These are phyloP conservation scores for Hoplostethus atlanticus DNA, from an alignment of 2,797 vertebrate species.

Conservation along the genomic window DNA sequence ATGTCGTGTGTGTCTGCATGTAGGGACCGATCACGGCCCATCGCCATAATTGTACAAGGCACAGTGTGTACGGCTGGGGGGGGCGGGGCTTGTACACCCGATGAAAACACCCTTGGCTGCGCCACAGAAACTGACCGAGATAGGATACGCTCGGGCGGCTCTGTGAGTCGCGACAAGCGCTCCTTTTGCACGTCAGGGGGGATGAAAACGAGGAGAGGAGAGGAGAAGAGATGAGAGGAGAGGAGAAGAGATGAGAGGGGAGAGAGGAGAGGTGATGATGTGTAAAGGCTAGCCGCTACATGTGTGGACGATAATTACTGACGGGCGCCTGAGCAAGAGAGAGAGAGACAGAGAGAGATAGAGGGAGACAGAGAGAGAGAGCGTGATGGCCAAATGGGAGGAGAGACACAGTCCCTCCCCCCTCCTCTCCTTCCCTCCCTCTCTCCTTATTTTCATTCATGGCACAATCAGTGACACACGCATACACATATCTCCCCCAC, in stretches of 20 bases:
- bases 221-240: slow-evolving; percentile 4
- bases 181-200: slow-evolving; percentile 35
- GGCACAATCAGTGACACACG: slow-evolving; percentile 81
- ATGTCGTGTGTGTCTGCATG: slow-evolving; percentile 24
- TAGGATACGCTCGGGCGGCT: slow-evolving; percentile 21
- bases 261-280: neutral
- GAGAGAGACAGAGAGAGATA: slow-evolving; percentile 31
- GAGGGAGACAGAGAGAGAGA: slow-evolving; percentile 26
- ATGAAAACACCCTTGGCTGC: slow-evolving; percentile 55
- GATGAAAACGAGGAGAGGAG: slow-evolving; percentile 28
- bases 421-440: slow-evolving; percentile 17
- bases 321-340: slow-evolving; percentile 57
- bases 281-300: slow-evolving; percentile 2
- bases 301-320: slow-evolving; percentile 68
- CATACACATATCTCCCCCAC: slow-evolving; percentile 66
- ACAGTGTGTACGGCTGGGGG: slow-evolving; percentile 24
- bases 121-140: slow-evolving; percentile 56
- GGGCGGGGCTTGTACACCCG: slow-evolving; percentile 37
- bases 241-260: neutral
- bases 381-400: slow-evolving; percentile 65
- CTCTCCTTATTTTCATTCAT: slow-evolving; percentile 86
- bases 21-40: slow-evolving; percentile 62
- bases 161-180: slow-evolving; percentile 35
- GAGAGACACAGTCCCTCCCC: slow-evolving; percentile 57
- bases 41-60: slow-evolving; percentile 49